Conservation (phyloP, 2,797 vertebrate genomes). For the Kryptopterus vitreolus region DNA sequence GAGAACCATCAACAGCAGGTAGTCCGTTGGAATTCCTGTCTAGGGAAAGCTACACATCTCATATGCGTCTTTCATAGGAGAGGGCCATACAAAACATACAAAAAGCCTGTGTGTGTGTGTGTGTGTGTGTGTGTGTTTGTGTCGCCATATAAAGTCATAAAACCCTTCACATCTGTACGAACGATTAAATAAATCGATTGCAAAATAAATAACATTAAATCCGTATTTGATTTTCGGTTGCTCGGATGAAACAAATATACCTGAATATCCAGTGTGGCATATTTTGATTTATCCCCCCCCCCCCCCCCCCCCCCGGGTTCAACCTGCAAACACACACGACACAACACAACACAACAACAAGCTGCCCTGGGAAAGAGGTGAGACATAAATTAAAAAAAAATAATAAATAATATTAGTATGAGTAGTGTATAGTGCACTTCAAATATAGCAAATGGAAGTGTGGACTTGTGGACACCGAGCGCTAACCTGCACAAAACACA, state of each 20-base stretch:
- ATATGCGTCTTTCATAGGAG: slow-evolving; percentile 27
- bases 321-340: too few relatives aligned
- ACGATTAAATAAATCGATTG: neutral
- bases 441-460: neutral
- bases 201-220: neutral
- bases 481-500: neutral
- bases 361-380: too few relatives aligned
- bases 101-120: neutral
- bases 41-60: slow-evolving; percentile 27
- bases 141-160: neutral
- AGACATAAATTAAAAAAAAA: neutral
- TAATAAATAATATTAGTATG: neutral
- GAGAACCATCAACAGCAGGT: slow-evolving; percentile 39
- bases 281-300: neutral
- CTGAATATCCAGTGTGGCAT: neutral
- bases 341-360: slow-evolving; percentile 14
- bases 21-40: slow-evolving; percentile 24
- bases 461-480: neutral
- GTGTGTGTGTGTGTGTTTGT: neutral
- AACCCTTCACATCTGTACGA: neutral
- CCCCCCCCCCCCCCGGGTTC: too few relatives aligned
- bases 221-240: neutral
- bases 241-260: neutral
- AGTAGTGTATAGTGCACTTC: neutral
- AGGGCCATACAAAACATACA: slow-evolving; percentile 28